phyloP scores from a whole-genome alignment of 2,888 invertebrate species.

The Sisyra nigra region DNA sequence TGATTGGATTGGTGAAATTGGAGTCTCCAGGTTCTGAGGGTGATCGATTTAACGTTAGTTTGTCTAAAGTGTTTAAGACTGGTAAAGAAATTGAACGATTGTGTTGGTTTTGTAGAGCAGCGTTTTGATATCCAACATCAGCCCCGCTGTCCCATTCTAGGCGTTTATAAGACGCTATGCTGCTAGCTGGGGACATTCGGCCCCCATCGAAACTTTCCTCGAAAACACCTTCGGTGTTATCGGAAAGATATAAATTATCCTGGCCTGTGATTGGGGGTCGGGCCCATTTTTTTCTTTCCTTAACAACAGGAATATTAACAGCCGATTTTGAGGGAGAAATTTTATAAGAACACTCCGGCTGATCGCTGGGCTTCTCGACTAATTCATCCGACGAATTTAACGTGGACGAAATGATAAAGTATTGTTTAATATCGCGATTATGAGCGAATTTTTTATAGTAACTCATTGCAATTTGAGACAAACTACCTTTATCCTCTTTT shows the following conservation, averaged over 20 bases:
- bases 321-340: background rate
- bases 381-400: background rate
- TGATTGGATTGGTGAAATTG: background rate
- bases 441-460: slow-evolving; percentile 54
- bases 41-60: slow-evolving; percentile 2
- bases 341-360: background rate
- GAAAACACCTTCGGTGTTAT: background rate
- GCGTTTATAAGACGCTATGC: slow-evolving; percentile 53
- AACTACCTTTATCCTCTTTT: background rate
- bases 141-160: slow-evolving; percentile 81
- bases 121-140: slow-evolving; percentile 57
- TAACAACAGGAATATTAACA: slow-evolving; percentile 12
- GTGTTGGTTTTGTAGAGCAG: slow-evolving; percentile 24
- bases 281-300: slow-evolving; percentile 23
- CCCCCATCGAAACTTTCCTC: slow-evolving; percentile 9
- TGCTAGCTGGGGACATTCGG: slow-evolving; percentile 50
- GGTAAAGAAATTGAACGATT: slow-evolving; percentile 16
- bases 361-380: too few relatives aligned
- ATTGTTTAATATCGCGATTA: slow-evolving; percentile 48
- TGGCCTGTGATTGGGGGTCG: slow-evolving; percentile 27
- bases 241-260: slow-evolving; percentile 5
- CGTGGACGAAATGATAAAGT: slow-evolving; percentile 28
- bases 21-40: slow-evolving; percentile 5
- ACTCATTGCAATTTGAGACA: slow-evolving; percentile 27
- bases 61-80: slow-evolving; percentile 9